These are phyloP conservation scores for Patiria pectinifera DNA, from an alignment of 53 echinoderm and acorn worm genomes.

Conservation along the genomic window DNA sequence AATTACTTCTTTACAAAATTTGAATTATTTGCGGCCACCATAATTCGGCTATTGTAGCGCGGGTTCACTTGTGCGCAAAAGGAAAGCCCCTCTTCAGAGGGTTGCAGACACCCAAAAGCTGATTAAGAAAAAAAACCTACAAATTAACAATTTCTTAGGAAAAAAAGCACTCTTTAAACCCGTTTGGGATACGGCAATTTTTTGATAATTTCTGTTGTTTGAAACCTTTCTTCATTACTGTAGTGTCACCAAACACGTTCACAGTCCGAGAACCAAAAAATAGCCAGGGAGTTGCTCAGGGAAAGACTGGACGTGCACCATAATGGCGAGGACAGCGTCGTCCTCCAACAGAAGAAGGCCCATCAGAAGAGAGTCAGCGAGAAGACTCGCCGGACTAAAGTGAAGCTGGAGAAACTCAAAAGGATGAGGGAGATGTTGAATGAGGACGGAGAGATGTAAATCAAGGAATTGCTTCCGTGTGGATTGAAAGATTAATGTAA, in stretches of 20 bases:
- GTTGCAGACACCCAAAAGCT: too few relatives aligned
- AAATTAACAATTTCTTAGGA: too few relatives aligned
- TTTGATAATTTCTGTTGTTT: too few relatives aligned
- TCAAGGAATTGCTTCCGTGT: too few relatives aligned
- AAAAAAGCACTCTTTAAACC: too few relatives aligned
- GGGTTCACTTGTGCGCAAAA: too few relatives aligned
- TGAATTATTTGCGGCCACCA: neutral
- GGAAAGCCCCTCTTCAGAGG: too few relatives aligned
- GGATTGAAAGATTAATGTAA: too few relatives aligned
- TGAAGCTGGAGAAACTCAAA: conserved; percentile 87
- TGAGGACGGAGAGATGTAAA: conserved; percentile 4
- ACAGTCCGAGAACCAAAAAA: conserved; percentile 88
- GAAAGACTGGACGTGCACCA: conserved; percentile 85
- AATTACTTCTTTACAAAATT: neutral
- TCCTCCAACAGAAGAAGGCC: conserved; percentile 67
- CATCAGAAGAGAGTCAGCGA: conserved; percentile 78
- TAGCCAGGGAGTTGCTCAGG: conserved; percentile 81
- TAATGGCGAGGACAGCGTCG: conserved; percentile 87
- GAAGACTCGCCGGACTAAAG: conserved; percentile 82
- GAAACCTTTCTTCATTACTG: conserved; percentile 14
- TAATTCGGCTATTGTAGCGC: too few relatives aligned
- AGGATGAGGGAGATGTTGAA: conserved; percentile 66
- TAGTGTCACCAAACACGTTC: conserved; percentile 99
- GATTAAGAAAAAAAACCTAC: too few relatives aligned
- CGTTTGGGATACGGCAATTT: too few relatives aligned